phyloP scores from a whole-genome alignment of 2,888 invertebrate species.

The Dyspetes luteomarginatus region DNA sequence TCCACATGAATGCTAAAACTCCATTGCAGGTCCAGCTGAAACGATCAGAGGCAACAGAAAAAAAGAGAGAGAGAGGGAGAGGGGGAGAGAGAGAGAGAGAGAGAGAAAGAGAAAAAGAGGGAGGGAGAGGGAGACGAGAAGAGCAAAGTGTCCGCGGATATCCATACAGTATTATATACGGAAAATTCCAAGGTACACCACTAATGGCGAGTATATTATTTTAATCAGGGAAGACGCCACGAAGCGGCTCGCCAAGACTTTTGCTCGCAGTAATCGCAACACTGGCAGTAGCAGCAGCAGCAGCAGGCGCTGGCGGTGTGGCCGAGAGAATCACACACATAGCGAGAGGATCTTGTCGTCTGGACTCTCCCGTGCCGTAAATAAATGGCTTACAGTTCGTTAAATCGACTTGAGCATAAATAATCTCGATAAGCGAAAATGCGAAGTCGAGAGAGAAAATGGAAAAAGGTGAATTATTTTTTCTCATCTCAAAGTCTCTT shows the following conservation, averaged over 20 bases:
- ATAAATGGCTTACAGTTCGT: constrained; percentile 66
- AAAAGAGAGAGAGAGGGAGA: constrained; percentile 1
- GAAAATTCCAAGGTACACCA: constrained; percentile 64
- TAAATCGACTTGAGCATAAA: constrained; percentile 64
- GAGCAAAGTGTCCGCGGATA: constrained; percentile 15
- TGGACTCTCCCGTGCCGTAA: constrained; percentile 52
- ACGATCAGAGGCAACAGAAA: constrained; percentile 35
- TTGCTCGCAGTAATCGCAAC: background rate
- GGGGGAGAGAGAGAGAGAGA: background rate
- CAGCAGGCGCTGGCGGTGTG: constrained; percentile 28
- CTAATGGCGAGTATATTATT: constrained; percentile 66
- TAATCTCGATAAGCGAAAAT: constrained; percentile 62
- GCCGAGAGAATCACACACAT: constrained; percentile 51
- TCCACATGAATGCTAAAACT: constrained; percentile 54
- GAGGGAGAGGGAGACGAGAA: background rate
- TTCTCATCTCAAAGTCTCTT: constrained; percentile 9
- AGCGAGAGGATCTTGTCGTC: constrained; percentile 41
- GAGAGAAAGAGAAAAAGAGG: background rate
- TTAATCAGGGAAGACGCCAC: constrained; percentile 59
- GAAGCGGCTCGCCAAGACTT: constrained; percentile 19
- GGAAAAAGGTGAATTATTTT: constrained; percentile 36
- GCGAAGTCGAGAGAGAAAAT: constrained; percentile 19
- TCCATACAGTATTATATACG: constrained; percentile 47
- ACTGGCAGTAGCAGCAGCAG: background rate
- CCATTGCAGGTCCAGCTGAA: constrained; percentile 38